Conservation (phyloP, 2,888 invertebrate genomes). For the Drosophila imparisetae region DNA sequence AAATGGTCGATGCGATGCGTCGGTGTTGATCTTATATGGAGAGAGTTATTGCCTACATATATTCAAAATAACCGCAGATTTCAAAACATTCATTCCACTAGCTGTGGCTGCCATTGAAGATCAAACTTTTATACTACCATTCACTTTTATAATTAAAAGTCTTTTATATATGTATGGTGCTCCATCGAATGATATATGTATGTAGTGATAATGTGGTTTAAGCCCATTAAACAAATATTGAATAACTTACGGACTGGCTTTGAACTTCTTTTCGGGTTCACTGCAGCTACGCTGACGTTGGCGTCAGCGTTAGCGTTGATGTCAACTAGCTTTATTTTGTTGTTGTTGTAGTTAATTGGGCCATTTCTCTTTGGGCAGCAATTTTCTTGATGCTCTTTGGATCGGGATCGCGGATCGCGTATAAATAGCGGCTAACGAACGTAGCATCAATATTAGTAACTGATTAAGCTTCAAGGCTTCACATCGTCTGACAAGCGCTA, state of each 20-base stretch:
- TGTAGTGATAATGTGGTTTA: neutral
- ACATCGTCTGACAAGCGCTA: conserved; percentile 61
- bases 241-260: conserved; percentile 22
- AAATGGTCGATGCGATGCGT: neutral
- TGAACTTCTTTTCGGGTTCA: conserved; percentile 20
- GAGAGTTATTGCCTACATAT: neutral
- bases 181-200: conserved; percentile 10
- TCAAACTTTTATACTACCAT: conserved; percentile 1
- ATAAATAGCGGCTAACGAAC: conserved; percentile 59
- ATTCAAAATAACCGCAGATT: neutral
- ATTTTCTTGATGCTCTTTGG: conserved; percentile 12
- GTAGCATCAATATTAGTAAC: conserved; percentile 56
- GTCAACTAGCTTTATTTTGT: neutral
- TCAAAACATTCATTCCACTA: neutral
- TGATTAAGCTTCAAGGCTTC: conserved; percentile 59
- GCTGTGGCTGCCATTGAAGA: neutral
- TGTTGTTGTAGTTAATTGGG: conserved; percentile 14
- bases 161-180: neutral
- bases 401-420: conserved; percentile 35
- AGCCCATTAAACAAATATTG: conserved; percentile 14
- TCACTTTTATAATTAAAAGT: conserved; percentile 4
- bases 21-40: neutral
- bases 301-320: conserved; percentile 1
- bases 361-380: conserved; percentile 47
- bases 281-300: conserved; percentile 18